These are phyloP conservation scores for Diorhabda sublineata DNA, from an alignment of 1,140 invertebrate species.

Conservation along the genomic window DNA sequence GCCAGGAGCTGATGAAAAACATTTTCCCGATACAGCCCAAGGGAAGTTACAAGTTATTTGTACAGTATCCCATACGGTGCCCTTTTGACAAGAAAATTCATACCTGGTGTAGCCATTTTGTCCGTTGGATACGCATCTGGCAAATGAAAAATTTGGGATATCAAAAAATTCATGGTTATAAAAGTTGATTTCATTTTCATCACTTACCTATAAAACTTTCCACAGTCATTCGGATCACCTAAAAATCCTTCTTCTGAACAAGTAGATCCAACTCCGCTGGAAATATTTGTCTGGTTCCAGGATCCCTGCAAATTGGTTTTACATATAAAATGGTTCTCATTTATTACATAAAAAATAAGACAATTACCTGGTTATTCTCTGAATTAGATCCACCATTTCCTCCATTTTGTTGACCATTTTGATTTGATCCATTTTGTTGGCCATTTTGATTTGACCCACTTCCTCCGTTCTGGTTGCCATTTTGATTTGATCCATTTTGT, in stretches of 20 bases:
- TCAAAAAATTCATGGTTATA: too few species aligned
- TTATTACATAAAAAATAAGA: neutral
- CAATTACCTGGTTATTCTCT: neutral
- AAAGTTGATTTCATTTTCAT: constrained; percentile 46
- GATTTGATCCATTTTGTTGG: neutral
- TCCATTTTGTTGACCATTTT: constrained; percentile 15
- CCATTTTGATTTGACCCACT: too few species aligned
- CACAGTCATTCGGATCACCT: constrained; percentile 64
- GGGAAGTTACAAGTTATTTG: constrained; percentile 51
- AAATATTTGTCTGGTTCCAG: constrained; percentile 16
- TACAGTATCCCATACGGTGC: constrained; percentile 51
- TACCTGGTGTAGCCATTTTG: constrained; percentile 51
- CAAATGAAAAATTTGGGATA: constrained; percentile 53
- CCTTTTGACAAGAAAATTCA: constrained; percentile 59
- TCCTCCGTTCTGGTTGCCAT: neutral
- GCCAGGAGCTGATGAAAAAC: constrained; percentile 24
- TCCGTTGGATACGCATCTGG: constrained; percentile 59
- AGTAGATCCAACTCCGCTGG: constrained; percentile 21
- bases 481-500: constrained; percentile 1
- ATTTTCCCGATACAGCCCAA: constrained; percentile 43
- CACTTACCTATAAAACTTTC: constrained; percentile 75
- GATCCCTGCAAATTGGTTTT: constrained; percentile 8
- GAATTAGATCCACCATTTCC: neutral
- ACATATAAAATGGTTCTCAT: neutral
- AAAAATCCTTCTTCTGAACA: constrained; percentile 50